phyloP scores from a whole-genome alignment of 30 jellyfish, hydroid and myxozoan species.

The Turritopsis rubra region DNA sequence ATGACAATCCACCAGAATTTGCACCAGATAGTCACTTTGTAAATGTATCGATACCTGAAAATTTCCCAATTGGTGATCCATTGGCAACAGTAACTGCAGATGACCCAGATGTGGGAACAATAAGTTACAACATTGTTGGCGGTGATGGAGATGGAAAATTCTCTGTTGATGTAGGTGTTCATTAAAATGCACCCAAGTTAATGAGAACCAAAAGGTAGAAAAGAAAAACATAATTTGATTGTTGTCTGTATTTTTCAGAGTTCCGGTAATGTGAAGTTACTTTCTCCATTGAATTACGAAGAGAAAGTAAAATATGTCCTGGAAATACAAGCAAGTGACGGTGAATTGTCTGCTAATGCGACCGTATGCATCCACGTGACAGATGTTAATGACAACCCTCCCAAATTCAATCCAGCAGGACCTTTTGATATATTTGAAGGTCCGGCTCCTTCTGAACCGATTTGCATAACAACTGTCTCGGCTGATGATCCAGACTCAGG shows the following conservation, averaged over 20 bases:
- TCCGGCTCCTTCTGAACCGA: conserved; percentile 1
- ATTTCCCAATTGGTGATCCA: background rate
- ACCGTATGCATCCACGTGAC: background rate
- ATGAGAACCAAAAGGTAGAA: too few species aligned
- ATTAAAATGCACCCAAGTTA: background rate
- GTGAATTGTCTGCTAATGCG: background rate
- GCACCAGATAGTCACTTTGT: background rate
- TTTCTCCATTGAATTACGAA: background rate
- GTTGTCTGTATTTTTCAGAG: background rate
- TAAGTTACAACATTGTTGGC: background rate
- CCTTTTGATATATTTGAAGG: background rate
- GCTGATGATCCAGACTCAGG: conserved; percentile 19
- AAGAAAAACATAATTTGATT: background rate
- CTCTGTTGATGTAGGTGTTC: background rate
- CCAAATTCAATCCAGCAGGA: background rate
- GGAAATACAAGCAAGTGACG: background rate
- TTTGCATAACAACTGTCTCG: background rate
- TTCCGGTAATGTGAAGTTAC: background rate
- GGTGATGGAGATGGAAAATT: conserved; percentile 1
- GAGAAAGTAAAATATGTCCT: background rate
- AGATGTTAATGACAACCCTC: conserved; percentile 8
- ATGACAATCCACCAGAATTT: conserved; percentile 14
- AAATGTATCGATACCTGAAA: background rate
- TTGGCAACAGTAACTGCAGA: background rate
- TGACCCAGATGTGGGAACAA: conserved; percentile 3